Conservation (phyloP, 2,113 vertebrate species). For the Dicrurus megarhynchus region DNA sequence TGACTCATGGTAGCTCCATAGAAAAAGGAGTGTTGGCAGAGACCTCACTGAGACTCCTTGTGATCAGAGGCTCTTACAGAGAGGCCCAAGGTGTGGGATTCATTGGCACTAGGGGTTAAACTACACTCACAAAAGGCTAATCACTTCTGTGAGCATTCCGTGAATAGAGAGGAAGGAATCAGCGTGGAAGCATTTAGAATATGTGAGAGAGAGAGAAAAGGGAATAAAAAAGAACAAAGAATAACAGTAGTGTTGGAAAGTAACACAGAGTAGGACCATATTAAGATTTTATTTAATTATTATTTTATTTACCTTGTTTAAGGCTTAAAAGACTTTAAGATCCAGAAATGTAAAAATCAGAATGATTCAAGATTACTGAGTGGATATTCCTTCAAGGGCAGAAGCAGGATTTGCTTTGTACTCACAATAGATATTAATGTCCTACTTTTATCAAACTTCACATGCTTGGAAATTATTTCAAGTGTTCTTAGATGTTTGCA, state of each 20-base stretch:
- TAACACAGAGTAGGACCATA: neutral
- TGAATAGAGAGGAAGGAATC: neutral
- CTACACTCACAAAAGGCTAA: neutral
- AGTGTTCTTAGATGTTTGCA: neutral
- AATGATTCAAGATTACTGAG: neutral
- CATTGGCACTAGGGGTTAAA: neutral
- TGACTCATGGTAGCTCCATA: neutral
- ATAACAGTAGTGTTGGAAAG: neutral
- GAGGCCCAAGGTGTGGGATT: neutral
- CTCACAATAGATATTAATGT: neutral
- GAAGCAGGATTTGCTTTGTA: neutral
- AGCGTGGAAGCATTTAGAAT: neutral
- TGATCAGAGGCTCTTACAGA: neutral
- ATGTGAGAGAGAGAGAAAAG: neutral
- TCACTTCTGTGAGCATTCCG: neutral
- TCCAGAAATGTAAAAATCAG: neutral
- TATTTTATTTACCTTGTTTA: neutral
- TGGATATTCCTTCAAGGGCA: neutral
- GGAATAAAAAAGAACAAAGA: neutral
- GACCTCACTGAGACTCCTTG: neutral
- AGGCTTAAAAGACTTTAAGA: neutral
- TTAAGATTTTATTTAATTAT: neutral
- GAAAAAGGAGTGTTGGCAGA: neutral
- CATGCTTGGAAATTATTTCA: neutral
- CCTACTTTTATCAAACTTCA: neutral